Evolutionary conservation across 2,797 vertebrate species (phyloP).

Genomic region (Periparus ater): DNA sequence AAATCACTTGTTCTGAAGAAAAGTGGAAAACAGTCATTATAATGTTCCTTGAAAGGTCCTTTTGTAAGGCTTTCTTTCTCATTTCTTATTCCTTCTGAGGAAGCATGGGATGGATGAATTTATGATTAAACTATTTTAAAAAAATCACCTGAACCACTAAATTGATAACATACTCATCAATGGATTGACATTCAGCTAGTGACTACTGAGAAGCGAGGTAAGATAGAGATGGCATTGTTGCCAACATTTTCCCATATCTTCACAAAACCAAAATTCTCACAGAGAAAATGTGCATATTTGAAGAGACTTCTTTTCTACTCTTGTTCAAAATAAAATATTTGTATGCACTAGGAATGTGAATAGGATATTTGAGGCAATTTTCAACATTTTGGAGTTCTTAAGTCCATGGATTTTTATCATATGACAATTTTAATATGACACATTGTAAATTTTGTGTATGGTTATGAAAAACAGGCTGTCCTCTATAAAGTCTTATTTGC

Average conservation of each 20-base stretch:
- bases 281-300: background rate
- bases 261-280: background rate
- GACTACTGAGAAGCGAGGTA: background rate
- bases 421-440: background rate
- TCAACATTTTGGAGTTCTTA: background rate
- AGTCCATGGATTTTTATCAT: background rate
- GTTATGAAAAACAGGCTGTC: background rate
- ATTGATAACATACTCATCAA: background rate
- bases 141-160: background rate
- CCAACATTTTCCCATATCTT: background rate
- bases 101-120: background rate
- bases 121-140: background rate
- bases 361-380: background rate
- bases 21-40: background rate
- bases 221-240: background rate
- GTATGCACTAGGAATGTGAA: background rate
- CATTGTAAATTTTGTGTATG: background rate
- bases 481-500: background rate
- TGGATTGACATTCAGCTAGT: background rate
- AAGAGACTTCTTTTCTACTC: background rate
- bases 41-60: background rate
- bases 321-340: background rate
- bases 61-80: background rate
- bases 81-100: background rate
- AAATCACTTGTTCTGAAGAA: background rate